Evolutionary conservation across 1,140 invertebrate genomes (phyloP).

Genomic region (Bombus balteatus): DNA sequence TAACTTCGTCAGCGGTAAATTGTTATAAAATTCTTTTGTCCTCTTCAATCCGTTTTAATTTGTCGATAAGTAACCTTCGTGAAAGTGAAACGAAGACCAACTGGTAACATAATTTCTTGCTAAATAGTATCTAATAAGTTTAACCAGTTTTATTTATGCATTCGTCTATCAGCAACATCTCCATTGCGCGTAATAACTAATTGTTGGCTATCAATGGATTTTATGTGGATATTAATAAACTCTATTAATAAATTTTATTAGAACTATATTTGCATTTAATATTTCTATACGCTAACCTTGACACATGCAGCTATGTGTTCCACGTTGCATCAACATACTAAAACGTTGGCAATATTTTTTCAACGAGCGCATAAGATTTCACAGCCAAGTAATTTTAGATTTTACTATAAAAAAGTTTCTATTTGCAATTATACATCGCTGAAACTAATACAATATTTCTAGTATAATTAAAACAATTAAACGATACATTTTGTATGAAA

Average conservation of each 20-base stretch:
- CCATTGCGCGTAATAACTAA: constrained; percentile 18
- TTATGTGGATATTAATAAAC: constrained; percentile 30
- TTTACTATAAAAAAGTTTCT: not conserved
- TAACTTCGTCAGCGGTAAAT: no score
- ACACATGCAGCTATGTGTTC: not conserved
- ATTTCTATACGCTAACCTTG: constrained; percentile 4
- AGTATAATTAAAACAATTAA: not conserved
- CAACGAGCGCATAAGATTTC: not conserved
- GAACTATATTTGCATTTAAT: not conserved
- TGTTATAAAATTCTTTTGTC: not conserved
- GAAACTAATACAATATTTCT: no score
- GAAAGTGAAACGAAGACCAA: not conserved
- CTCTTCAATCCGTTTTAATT: not conserved
- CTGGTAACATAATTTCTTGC: not conserved
- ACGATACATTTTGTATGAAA: not conserved
- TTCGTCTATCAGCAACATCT: constrained; percentile 7
- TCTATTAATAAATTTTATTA: constrained; percentile 7
- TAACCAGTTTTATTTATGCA: not conserved
- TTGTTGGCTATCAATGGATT: constrained; percentile 22
- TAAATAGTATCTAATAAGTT: not conserved
- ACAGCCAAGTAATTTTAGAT: not conserved
- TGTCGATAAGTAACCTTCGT: constrained; percentile 5
- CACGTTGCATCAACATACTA: accelerated
- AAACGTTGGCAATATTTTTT: not conserved
- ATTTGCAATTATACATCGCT: not conserved